phyloP scores from a whole-genome alignment of 1,140 invertebrate genomes.

The Ephestia elutella region DNA sequence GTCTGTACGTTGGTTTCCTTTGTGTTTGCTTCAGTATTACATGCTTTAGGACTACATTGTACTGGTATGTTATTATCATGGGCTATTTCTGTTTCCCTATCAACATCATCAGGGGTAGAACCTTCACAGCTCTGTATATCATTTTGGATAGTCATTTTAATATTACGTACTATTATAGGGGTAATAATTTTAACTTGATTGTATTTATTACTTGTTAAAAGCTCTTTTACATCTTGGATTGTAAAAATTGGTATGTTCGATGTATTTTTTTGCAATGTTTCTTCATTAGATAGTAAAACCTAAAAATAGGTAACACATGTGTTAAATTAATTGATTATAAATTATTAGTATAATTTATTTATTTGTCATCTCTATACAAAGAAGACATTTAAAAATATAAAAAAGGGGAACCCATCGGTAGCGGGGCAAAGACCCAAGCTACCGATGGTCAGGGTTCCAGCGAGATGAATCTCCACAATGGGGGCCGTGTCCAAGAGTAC shows the following conservation, averaged over 20 bases:
- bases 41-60: neutral
- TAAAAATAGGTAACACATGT: conserved; percentile 19
- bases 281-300: conserved; percentile 36
- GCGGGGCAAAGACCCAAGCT: too few species aligned
- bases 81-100: neutral
- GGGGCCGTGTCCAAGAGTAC: too few species aligned
- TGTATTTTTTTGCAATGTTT: conserved; percentile 22
- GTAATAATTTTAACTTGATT: neutral
- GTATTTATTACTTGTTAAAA: conserved; percentile 14
- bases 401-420: too few species aligned
- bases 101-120: neutral
- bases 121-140: neutral
- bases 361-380: too few species aligned
- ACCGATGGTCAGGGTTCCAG: too few species aligned
- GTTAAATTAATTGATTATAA: too few species aligned
- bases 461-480: too few species aligned
- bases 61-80: neutral
- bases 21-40: neutral
- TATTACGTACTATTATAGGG: neutral
- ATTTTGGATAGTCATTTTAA: conserved; percentile 4
- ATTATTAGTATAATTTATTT: too few species aligned
- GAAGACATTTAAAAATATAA: too few species aligned
- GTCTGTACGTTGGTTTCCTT: conserved; percentile 11
- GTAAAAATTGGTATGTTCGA: conserved; percentile 27
- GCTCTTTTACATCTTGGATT: conserved; percentile 34